Conservation (phyloP, 1,140 invertebrate species). For the Coboldia fuscipes region DNA sequence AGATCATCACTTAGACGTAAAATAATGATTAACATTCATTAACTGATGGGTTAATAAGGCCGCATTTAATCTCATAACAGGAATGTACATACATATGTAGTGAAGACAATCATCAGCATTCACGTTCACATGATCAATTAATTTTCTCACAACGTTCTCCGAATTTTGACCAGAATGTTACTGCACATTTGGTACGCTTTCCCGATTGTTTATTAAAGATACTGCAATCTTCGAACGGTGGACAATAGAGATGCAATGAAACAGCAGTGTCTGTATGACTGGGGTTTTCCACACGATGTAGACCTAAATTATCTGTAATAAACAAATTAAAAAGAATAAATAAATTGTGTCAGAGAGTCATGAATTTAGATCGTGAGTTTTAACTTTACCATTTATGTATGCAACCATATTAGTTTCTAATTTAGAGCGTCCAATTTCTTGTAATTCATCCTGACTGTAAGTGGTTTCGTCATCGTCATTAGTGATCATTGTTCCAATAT, state of each 20-base stretch:
- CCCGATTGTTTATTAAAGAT: constrained; percentile 86
- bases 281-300: constrained; percentile 91
- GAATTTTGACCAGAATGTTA: constrained; percentile 51
- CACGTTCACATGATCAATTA: constrained; percentile 9
- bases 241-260: constrained; percentile 89
- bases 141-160: constrained; percentile 12
- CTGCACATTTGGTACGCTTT: constrained; percentile 31
- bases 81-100: too few relatives aligned
- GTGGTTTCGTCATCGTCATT: constrained; percentile 1
- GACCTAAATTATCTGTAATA: constrained; percentile 63
- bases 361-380: too few relatives aligned
- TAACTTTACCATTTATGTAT: constrained; percentile 93
- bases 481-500: constrained; percentile 3
- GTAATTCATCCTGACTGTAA: constrained; percentile 18
- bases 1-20: too few relatives aligned
- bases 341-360: too few relatives aligned
- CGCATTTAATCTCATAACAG: too few relatives aligned
- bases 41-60: too few relatives aligned
- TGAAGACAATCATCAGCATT: too few relatives aligned
- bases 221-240: constrained; percentile 73
- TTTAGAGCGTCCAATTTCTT: constrained; percentile 35
- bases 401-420: constrained; percentile 59
- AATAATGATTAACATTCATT: too few relatives aligned
- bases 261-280: constrained; percentile 72
- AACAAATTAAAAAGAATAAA: neutral